phyloP scores from a whole-genome alignment of 1,140 invertebrate species.

The Lepidurus apus region DNA sequence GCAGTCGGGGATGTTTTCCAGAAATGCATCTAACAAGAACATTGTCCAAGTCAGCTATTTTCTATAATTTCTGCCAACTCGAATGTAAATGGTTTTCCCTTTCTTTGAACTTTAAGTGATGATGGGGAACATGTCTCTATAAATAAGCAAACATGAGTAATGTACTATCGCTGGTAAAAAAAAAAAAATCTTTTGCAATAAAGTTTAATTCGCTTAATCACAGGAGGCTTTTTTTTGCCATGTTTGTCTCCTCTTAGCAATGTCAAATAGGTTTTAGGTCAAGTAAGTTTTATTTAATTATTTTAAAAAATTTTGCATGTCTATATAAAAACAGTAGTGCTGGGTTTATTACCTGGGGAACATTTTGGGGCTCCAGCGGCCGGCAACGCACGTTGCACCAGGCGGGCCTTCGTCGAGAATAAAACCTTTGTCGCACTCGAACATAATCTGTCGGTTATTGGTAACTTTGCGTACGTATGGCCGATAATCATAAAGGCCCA shows the following conservation, averaged over 20 bases:
- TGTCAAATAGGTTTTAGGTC: no score
- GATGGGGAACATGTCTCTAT: no score
- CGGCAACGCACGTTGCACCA: slow-evolving; percentile 86
- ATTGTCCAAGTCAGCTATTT: slow-evolving; percentile 33
- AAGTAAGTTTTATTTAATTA: no score
- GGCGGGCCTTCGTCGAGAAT: slow-evolving; percentile 78
- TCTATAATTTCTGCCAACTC: slow-evolving; percentile 8
- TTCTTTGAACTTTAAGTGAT: no score
- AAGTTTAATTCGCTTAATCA: no score
- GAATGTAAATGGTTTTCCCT: no score
- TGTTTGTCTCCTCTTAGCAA: no score
- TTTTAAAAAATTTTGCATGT: no score
- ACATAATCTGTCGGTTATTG: slow-evolving; percentile 95
- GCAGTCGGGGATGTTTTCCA: slow-evolving; percentile 72
- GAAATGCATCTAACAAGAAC: slow-evolving; percentile 57
- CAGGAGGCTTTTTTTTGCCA: no score
- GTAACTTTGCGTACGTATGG: slow-evolving; percentile 84
- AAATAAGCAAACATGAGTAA: no score
- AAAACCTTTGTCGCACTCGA: slow-evolving; percentile 89
- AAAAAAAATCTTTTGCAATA: no score
- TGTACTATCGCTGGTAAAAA: no score
- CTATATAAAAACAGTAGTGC: not conserved
- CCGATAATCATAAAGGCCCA: slow-evolving; percentile 95
- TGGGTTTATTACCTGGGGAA: slow-evolving; percentile 55
- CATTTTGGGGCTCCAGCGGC: slow-evolving; percentile 76